Percentiles rank a stretch among this genome's conserved stretches.
Conservation (phyloP, 2,888 invertebrate species). For the Cantharis rustica region DNA sequence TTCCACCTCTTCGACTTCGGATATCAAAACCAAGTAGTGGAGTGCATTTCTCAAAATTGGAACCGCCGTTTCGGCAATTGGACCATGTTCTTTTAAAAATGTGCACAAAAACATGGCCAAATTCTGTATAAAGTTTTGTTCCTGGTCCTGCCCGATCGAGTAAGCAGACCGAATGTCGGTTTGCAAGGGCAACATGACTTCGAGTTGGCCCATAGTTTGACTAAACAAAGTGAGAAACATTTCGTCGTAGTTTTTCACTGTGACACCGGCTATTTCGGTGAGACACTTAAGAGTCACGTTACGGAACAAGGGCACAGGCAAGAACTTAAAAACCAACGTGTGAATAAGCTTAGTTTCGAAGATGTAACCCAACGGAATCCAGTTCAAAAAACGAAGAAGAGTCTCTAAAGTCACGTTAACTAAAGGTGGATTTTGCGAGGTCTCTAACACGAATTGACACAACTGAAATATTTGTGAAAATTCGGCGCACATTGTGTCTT, state of each 20-base stretch:
- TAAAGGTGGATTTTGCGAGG: conserved; percentile 94
- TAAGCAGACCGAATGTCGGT: conserved; percentile 96
- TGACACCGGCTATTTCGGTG: conserved; percentile 95
- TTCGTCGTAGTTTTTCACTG: conserved; percentile 87
- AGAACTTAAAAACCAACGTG: conserved; percentile 93
- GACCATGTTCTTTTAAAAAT: conserved; percentile 95
- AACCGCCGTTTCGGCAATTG: conserved; percentile 81
- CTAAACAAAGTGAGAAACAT: conserved; percentile 89
- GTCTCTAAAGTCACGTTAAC: conserved; percentile 97
- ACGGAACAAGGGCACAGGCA: conserved; percentile 96
- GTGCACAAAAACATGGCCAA: conserved; percentile 96
- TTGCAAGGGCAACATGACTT: conserved; percentile 86
- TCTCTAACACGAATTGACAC: conserved; percentile 97
- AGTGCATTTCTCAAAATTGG: conserved; percentile 81
- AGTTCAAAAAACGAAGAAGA: conserved; percentile 93
- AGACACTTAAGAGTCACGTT: conserved; percentile 98
- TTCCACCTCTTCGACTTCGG: conserved; percentile 98
- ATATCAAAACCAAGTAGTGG: conserved; percentile 87
- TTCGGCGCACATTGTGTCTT: conserved; percentile 99
- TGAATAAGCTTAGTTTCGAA: conserved; percentile 98
- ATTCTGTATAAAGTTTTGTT: conserved; percentile 99
- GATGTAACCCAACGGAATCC: conserved; percentile 99
- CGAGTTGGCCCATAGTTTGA: conserved; percentile 90
- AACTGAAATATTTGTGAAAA: conserved; percentile 98
- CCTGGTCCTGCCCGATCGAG: conserved; percentile 90